Evolutionary conservation across 1,140 invertebrate species (phyloP), one percentile per base, ranked within the genome.

Genomic region (Phthorimaea operculella): DNA sequence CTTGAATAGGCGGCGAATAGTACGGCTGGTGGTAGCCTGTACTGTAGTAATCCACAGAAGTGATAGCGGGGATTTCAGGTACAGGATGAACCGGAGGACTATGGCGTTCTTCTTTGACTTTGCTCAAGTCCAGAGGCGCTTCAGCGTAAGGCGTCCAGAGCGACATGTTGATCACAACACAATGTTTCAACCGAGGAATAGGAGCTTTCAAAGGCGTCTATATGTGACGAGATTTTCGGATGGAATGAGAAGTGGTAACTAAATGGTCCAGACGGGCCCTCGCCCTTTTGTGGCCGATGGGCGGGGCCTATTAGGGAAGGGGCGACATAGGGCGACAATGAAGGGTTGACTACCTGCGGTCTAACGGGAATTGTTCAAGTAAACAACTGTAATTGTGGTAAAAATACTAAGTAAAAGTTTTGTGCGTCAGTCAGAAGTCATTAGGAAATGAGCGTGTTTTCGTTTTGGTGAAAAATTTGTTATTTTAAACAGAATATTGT

Each of bases 61-160:
- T 50, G 14, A 15, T 2, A 50, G 8, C 44, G 15, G 36, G 36
- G 10, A n/a, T n/a, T 9, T 10, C 10, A 39, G 36, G 4, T n/a
- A 39, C 36, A 39, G 36, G 33, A 34, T 7, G 6, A 6, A 34
- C 33, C 11, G 33, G 33, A 34, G 33, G 36, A 39, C 10, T 12
- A 10, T n/a, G 36, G 10, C 36, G 36, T 17, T 47, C 44, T 17
- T 15, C n/a, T 17, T 47, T 47, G 12, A 47, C 44, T 18, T 34
- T 48, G 21, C 14, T 54, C 11, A 54, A 48, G 15, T 54, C 53
- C 53, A 54, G 12, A 11, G 54, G 36, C 28, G 18, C 54, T 7
- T 55, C 54, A 10, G 14, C 33, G 54, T 55, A 55, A 11, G 54
- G 54, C 7, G 54, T 55, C 54, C 54, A 55, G 15, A 55, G 54